A percentile compares a stretch with the other conserved stretches of the same genome.
These are phyloP conservation scores for Pseudanteris insignis DNA, from an alignment of 2,888 invertebrate species.

Conservation along the genomic window DNA sequence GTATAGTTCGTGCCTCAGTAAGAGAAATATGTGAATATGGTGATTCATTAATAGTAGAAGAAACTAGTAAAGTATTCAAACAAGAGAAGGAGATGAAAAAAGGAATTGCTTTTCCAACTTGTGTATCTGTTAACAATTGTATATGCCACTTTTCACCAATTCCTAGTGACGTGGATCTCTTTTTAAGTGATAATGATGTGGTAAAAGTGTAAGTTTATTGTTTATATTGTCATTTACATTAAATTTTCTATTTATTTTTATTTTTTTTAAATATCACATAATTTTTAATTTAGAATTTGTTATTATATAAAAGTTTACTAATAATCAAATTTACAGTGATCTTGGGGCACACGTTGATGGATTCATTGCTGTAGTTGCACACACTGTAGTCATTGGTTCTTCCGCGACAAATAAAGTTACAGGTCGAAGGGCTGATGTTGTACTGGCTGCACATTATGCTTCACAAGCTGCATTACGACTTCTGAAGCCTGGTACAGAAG, in stretches of 20 bases:
- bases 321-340: constrained; percentile 85
- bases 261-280: too few species aligned
- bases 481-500: constrained; percentile 90
- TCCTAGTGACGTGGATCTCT: constrained; percentile 87
- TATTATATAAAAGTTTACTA: too few species aligned
- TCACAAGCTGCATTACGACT: constrained; percentile 94
- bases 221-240: neutral
- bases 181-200: constrained; percentile 89
- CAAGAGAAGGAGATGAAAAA: constrained; percentile 98
- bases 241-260: neutral
- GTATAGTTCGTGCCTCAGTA: constrained; percentile 87
- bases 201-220: constrained; percentile 92
- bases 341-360: constrained; percentile 99
- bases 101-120: constrained; percentile 98
- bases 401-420: constrained; percentile 77
- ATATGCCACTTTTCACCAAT: constrained; percentile 99
- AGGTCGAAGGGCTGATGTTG: constrained; percentile 93
- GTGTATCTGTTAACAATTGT: constrained; percentile 98
- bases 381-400: constrained; percentile 90
- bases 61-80: constrained; percentile 96
- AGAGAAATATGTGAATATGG: constrained; percentile 92
- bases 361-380: constrained; percentile 97
- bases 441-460: constrained; percentile 93
- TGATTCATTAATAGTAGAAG: constrained; percentile 86
- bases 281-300: too few species aligned